Conservation (phyloP, 1,140 invertebrate species). For the Elymnias hypermnestra region DNA sequence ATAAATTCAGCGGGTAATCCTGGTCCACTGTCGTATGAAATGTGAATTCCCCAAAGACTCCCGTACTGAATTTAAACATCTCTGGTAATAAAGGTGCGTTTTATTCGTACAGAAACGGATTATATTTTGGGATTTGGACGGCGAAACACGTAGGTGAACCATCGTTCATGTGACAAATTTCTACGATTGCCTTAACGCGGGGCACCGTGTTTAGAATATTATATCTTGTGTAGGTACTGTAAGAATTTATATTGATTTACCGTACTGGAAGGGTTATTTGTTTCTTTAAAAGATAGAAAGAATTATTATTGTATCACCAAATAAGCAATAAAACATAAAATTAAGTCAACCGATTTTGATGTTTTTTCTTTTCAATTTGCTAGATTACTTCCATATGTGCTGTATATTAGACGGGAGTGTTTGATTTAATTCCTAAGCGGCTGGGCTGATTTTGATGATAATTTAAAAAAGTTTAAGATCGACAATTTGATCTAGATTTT, state of each 20-base stretch:
- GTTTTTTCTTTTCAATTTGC: too few species aligned
- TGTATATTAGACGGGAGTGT: too few species aligned
- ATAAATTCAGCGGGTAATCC: slow-evolving; percentile 62
- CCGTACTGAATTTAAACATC: slow-evolving; percentile 60
- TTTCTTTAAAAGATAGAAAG: too few species aligned
- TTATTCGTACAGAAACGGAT: slow-evolving; percentile 62
- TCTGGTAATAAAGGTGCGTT: slow-evolving; percentile 73
- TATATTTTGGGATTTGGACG: slow-evolving; percentile 70
- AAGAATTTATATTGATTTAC: slow-evolving; percentile 63
- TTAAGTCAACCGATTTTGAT: too few species aligned
- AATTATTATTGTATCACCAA: too few species aligned
- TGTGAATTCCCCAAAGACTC: slow-evolving; percentile 50
- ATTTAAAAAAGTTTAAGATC: too few species aligned
- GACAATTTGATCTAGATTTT: too few species aligned
- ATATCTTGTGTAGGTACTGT: slow-evolving; percentile 49
- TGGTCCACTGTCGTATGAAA: slow-evolving; percentile 44
- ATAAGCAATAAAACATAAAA: too few species aligned
- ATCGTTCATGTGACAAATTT: slow-evolving; percentile 76
- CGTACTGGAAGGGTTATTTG: slow-evolving; percentile 32
- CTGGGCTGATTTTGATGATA: too few species aligned
- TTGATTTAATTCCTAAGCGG: too few species aligned
- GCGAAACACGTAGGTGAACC: slow-evolving; percentile 73
- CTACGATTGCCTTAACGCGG: slow-evolving; percentile 73
- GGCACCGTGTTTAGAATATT: slow-evolving; percentile 71
- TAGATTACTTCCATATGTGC: too few species aligned